These are phyloP conservation scores for Idaea biselata DNA, from an alignment of 2,888 invertebrate genomes.

Conservation along the genomic window DNA sequence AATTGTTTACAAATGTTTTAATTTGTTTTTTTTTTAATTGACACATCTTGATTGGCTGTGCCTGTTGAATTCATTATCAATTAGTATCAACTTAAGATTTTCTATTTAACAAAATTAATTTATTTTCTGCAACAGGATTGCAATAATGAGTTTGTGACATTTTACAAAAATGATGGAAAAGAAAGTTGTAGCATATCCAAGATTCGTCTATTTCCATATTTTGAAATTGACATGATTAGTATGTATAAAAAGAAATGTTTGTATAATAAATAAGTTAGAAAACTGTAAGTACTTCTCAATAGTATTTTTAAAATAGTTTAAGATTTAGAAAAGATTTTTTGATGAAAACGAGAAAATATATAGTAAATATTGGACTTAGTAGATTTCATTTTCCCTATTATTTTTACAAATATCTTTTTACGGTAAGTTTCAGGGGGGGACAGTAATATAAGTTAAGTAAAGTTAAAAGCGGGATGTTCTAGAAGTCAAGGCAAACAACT, in stretches of 20 bases:
- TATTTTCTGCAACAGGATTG: background rate
- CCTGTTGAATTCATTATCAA: background rate
- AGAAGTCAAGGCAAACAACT: no score
- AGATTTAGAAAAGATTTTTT: background rate
- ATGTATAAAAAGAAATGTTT: background rate
- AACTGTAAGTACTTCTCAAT: background rate
- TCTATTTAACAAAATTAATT: background rate
- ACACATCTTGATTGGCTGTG: background rate
- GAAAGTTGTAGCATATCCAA: slow-evolving; percentile 4
- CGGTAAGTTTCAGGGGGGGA: no score
- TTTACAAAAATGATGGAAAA: background rate
- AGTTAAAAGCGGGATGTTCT: no score
- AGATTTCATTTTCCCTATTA: background rate
- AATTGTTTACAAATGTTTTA: background rate
- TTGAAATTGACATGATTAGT: background rate
- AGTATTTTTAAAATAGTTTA: background rate
- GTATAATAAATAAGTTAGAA: background rate
- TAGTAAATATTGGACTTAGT: background rate
- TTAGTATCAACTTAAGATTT: no score
- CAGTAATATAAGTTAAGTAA: no score
- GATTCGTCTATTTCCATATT: slow-evolving; percentile 2
- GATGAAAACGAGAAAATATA: background rate
- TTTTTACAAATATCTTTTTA: no score
- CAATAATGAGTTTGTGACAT: background rate
- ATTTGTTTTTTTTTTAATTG: background rate